Percentiles rank a stretch among this genome's conserved stretches.
Conservation (phyloP, 2,888 invertebrate species). For the Ctenicera cuprea region DNA sequence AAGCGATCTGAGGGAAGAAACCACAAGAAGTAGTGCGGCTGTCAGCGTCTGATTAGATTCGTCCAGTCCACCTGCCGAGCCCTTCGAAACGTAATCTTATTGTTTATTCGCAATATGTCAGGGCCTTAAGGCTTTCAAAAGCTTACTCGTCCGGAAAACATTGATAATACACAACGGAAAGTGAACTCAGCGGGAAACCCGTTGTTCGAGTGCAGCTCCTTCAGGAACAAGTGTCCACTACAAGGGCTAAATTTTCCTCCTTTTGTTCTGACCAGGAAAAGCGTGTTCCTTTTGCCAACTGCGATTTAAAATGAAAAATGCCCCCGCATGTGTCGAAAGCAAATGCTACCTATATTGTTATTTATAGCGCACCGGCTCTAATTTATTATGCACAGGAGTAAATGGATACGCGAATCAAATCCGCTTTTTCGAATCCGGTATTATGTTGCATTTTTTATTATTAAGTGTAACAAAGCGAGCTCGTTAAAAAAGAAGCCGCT, state of each 20-base stretch:
- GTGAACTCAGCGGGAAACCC: constrained; percentile 15
- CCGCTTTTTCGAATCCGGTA: constrained; percentile 38
- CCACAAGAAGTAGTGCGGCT: constrained; percentile 15
- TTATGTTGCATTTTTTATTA: constrained; percentile 49
- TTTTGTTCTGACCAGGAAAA: constrained; percentile 12
- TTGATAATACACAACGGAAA: constrained; percentile 48
- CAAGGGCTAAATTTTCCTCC: not conserved
- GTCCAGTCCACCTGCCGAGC: constrained; percentile 49
- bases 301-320: constrained; percentile 59
- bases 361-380: constrained; percentile 55
- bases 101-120: constrained; percentile 61
- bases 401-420: constrained; percentile 50
- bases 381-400: constrained; percentile 58
- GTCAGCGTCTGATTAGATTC: constrained; percentile 54
- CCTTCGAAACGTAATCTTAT: constrained; percentile 58
- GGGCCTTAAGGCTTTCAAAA: constrained; percentile 49
- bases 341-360: constrained; percentile 60
- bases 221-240: constrained; percentile 28
- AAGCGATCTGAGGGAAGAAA: not conserved
- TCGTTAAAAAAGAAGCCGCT: constrained; percentile 48
- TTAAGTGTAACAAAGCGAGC: constrained; percentile 45
- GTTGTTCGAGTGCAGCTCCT: constrained; percentile 25
- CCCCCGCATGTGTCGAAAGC: constrained; percentile 55
- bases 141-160: constrained; percentile 57
- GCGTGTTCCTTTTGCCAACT: not conserved